These are phyloP conservation scores for Timandra comae DNA, from an alignment of 2,888 invertebrate genomes.

Conservation along the genomic window DNA sequence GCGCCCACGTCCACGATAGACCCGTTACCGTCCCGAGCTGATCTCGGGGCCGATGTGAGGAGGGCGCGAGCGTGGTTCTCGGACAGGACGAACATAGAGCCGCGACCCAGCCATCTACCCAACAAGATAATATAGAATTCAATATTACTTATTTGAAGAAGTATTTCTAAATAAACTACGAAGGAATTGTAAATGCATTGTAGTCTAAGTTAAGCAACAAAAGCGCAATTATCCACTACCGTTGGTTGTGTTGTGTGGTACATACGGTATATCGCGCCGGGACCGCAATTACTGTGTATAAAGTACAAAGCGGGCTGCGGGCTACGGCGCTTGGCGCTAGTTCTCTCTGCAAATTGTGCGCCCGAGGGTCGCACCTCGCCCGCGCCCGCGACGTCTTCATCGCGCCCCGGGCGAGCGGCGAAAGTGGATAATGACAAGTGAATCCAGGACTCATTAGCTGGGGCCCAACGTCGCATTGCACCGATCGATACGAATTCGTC, in stretches of 20 bases:
- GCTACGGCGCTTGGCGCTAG: conserved; percentile 43
- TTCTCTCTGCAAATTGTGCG: conserved; percentile 58
- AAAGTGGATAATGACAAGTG: conserved; percentile 74
- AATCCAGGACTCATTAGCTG: conserved; percentile 71
- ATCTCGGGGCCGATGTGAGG: conserved; percentile 49
- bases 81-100: conserved; percentile 98
- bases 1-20: conserved; percentile 92
- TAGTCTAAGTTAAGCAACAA: conserved; percentile 54
- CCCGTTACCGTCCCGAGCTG: conserved; percentile 24
- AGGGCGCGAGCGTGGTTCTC: conserved; percentile 85
- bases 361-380: conserved; percentile 40
- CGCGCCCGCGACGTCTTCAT: conserved; percentile 62
- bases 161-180: conserved; percentile 6
- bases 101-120: conserved; percentile 91
- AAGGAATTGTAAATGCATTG: conserved; percentile 53
- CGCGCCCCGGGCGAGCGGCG: conserved; percentile 58
- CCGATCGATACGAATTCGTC: conserved; percentile 70
- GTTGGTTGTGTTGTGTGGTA: conserved; percentile 53
- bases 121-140: no score
- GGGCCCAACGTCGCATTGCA: conserved; percentile 63
- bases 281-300: conserved; percentile 65
- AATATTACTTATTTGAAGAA: background rate
- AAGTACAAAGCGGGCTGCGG: conserved; percentile 61
- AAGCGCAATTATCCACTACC: conserved; percentile 69
- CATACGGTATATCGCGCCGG: conserved; percentile 42